Evolutionary conservation across 2,113 vertebrate species (phyloP).

Genomic region (Malaclemys terrapin): DNA sequence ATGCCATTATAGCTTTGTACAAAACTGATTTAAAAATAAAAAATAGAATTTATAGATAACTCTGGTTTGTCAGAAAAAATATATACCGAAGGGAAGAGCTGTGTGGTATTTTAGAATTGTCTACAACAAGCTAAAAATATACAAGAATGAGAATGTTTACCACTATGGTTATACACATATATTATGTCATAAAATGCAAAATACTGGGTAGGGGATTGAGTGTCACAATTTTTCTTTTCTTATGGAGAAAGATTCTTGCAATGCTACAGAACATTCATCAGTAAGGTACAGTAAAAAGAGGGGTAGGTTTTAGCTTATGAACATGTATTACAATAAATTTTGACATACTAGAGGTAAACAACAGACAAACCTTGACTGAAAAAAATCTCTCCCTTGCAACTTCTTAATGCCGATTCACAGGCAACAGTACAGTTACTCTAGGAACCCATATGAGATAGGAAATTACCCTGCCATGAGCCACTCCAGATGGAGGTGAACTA

Average conservation of each 20-base stretch:
- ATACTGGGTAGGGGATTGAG: neutral
- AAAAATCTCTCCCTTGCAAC: neutral
- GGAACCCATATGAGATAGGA: neutral
- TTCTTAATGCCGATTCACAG: neutral
- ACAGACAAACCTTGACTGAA: neutral
- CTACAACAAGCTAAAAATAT: neutral
- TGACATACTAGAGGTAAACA: neutral
- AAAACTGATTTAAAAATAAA: neutral
- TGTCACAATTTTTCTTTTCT: neutral
- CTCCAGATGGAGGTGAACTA: neutral
- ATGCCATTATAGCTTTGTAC: neutral
- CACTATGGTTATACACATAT: neutral
- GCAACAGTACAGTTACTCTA: neutral
- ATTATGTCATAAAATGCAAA: conserved; percentile 18
- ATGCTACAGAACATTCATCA: neutral
- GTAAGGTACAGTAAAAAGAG: neutral
- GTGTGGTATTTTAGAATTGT: neutral
- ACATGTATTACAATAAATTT: neutral
- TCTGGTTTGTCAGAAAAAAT: neutral
- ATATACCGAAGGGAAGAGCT: neutral
- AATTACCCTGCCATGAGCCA: neutral
- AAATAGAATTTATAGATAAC: neutral
- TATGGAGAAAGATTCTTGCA: neutral
- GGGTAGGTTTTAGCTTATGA: neutral
- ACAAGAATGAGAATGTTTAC: neutral